Evolutionary conservation across 2,113 vertebrate species (phyloP), one percentile per base, ranked within the genome.

Genomic region (Strigops habroptila): DNA sequence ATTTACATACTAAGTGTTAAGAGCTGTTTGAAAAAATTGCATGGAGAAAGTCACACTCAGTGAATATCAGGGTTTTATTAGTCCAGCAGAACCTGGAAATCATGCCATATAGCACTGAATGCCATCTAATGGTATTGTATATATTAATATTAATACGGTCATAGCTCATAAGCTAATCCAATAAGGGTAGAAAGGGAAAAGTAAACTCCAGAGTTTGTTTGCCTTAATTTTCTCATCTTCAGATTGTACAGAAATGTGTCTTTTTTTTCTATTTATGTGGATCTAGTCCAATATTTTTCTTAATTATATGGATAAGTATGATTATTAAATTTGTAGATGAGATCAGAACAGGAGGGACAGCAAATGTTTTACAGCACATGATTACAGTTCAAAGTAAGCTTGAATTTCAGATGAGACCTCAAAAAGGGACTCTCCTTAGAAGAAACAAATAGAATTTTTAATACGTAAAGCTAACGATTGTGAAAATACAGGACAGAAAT

Each of bases 1-100:
- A 96, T 96, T 94, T 96, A 71, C 91, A 94, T 93, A 82, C n/a
- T 64, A 63, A 90, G 33, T 86, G 39, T 77, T 90, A 81, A 86
- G 51, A 71, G 35, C 39, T 93, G 18, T 33, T 86, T 90, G 60
- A 90, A 94, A 90, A 76, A 81, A 83, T 59, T 81, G 39, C 69
- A 41, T 27, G 28, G 48, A 91, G 25, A 17, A 96, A 94, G 60
- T 59, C 51, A 70, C 18, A 93, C 3, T 3, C 51, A 71, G 44
- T 52, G 27, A 39, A 44, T 77, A 90, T 86, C 64, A 93, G 33
- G 49, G 13, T 15, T 71, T 93, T 88, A 89, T 90, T 86, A 93
- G 88, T 83, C 68, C 85, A 88, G 43, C 43, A 96, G 60, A 91
- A 86, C 35, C 31, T 81, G 88, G 55, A 95, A 96, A 86, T 48